phyloP scores from a whole-genome alignment of 1,140 invertebrate species.

The Proctacanthus coquilletti region DNA sequence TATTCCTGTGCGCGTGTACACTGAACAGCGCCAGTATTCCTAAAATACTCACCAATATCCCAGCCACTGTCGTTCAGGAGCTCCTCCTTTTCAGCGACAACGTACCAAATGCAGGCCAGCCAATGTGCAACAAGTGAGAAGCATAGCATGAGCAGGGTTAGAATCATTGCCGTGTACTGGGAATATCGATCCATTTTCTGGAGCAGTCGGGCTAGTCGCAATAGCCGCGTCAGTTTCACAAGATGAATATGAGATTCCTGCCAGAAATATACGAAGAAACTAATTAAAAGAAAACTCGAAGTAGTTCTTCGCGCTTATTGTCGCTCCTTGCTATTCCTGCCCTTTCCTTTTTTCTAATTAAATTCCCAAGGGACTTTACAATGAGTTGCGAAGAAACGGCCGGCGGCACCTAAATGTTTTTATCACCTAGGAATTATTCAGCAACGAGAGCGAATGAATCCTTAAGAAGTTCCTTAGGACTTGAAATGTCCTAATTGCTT shows the following conservation, averaged over 20 bases:
- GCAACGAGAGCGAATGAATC: no score
- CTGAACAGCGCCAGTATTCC: no score
- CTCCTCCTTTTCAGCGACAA: slow-evolving; percentile 84
- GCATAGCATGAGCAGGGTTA: slow-evolving; percentile 83
- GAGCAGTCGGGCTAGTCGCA: slow-evolving; percentile 81
- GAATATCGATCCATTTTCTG: slow-evolving; percentile 94
- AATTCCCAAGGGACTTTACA: no score
- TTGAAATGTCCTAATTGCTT: no score
- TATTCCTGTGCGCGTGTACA: no score
- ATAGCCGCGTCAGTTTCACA: slow-evolving; percentile 83
- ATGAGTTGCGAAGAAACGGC: no score
- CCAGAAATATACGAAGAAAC: slow-evolving; percentile 13
- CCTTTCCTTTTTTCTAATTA: slow-evolving; percentile 6
- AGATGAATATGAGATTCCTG: slow-evolving; percentile 79
- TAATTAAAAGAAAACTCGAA: slow-evolving; percentile 15
- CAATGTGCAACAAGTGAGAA: slow-evolving; percentile 96
- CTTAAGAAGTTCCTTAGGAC: no score
- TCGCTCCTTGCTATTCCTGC: slow-evolving; percentile 6
- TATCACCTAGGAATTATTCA: no score
- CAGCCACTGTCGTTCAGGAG: slow-evolving; percentile 48
- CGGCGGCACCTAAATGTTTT: no score
- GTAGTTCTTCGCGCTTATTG: slow-evolving; percentile 19
- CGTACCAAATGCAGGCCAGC: slow-evolving; percentile 98
- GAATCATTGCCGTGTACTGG: slow-evolving; percentile 92
- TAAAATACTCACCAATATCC: slow-evolving; percentile 52